A percentile compares a stretch with the other conserved stretches of the same genome.
Evolutionary conservation across 1,140 invertebrate genomes (phyloP).

Genomic region (Drosophila nigromelanica): DNA sequence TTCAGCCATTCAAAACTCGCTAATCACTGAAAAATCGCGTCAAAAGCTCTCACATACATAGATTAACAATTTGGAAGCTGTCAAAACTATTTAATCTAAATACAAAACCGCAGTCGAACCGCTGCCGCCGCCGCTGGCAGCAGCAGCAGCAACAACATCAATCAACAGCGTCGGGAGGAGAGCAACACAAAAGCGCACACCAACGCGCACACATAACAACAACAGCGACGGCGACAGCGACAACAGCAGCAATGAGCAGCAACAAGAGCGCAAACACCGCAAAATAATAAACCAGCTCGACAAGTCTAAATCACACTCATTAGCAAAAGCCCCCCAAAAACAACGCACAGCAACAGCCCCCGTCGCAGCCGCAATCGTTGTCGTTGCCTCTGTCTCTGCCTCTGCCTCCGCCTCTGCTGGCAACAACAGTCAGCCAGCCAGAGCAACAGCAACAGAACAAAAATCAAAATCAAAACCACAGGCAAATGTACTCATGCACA

Average conservation of each 20-base stretch:
- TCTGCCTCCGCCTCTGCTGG: neutral
- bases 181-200: conserved; percentile 69
- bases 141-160: conserved; percentile 47
- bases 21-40: conserved; percentile 14
- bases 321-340: conserved; percentile 74
- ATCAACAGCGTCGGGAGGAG: conserved; percentile 34
- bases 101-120: conserved; percentile 60
- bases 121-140: conserved; percentile 31
- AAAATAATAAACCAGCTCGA: conserved; percentile 82
- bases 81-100: conserved; percentile 81
- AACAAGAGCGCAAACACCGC: conserved; percentile 79
- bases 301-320: conserved; percentile 82
- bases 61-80: conserved; percentile 59
- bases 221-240: conserved; percentile 32
- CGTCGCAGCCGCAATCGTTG: conserved; percentile 12
- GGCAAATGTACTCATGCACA: conserved; percentile 37
- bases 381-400: conserved; percentile 16
- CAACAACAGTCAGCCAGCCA: conserved; percentile 7
- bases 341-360: conserved; percentile 44
- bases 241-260: conserved; percentile 38
- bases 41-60: conserved; percentile 20
- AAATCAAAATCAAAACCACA: conserved; percentile 55
- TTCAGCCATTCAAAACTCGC: neutral
- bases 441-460: conserved; percentile 45
- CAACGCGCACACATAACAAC: conserved; percentile 59